These are phyloP conservation scores for Cynaeus angustus DNA, from an alignment of 2,888 invertebrate genomes.

Conservation along the genomic window DNA sequence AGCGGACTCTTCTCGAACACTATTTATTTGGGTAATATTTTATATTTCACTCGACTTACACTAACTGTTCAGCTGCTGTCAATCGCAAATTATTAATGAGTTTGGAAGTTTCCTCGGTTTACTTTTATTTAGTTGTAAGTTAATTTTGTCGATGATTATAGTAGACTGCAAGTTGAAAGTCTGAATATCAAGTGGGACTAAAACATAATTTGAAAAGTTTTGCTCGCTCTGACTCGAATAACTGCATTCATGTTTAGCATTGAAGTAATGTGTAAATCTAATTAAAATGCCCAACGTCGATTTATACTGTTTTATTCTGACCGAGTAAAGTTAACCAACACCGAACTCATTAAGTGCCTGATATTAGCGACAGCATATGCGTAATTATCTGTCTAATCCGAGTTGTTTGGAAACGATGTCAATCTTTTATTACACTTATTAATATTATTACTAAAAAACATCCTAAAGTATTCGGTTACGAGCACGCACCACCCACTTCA, in stretches of 20 bases:
- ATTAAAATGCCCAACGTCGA: no score
- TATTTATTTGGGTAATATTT: background rate
- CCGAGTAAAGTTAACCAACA: no score
- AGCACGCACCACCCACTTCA: constrained; percentile 29
- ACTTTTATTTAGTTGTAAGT: background rate
- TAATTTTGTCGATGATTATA: background rate
- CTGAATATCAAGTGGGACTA: background rate
- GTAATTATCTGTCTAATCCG: no score
- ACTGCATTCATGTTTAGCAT: no score
- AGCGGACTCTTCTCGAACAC: background rate
- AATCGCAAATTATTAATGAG: constrained; percentile 1
- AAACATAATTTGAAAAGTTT: constrained; percentile 4
- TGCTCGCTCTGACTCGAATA: background rate
- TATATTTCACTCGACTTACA: background rate
- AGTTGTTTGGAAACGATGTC: no score
- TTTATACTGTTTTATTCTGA: no score
- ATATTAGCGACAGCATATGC: no score
- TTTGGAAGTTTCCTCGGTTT: background rate
- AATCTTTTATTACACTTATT: background rate
- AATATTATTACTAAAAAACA: constrained; percentile 7
- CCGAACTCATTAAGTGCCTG: no score
- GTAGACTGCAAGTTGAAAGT: background rate
- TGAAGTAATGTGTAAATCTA: no score
- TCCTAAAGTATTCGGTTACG: constrained; percentile 20
- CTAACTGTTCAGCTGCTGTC: background rate